Percentiles rank a stretch among this genome's conserved stretches.
These are phyloP conservation scores for Chironomus tepperi DNA, from an alignment of 1,140 invertebrate species.

Conservation along the genomic window DNA sequence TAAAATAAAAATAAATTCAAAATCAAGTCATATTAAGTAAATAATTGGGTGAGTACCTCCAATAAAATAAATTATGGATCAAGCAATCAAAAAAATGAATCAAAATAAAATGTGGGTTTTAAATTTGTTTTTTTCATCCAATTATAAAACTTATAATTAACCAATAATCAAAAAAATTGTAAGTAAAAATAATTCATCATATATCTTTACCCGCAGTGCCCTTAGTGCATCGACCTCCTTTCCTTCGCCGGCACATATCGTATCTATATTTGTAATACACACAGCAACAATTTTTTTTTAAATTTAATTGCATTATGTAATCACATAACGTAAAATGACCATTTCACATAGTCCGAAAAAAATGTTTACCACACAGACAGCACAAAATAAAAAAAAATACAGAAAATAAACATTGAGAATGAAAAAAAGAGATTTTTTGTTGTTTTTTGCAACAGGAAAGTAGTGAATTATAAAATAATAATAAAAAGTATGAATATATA, in stretches of 20 bases:
- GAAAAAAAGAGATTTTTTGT: not conserved
- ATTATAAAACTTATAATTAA: not conserved
- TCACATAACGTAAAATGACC: not conserved
- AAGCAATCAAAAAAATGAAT: no score
- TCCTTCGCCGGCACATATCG: slow-evolving; percentile 90
- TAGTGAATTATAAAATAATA: no score
- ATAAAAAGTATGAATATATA: no score
- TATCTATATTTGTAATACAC: slow-evolving; percentile 56
- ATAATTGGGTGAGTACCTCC: no score
- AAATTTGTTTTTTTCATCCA: not conserved
- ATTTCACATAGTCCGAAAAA: not conserved
- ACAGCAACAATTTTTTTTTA: not conserved
- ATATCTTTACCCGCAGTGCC: slow-evolving; percentile 82
- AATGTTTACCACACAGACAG: not conserved
- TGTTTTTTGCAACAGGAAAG: not conserved
- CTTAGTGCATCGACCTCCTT: slow-evolving; percentile 90
- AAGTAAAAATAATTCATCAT: not conserved
- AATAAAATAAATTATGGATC: no score
- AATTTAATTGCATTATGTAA: slow-evolving; percentile 21
- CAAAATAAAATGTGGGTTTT: no score
- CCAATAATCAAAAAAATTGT: not conserved
- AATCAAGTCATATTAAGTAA: no score
- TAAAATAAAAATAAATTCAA: no score
- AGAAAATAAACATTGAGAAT: not conserved
- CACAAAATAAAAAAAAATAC: not conserved